Evolutionary conservation across 2,888 invertebrate genomes (phyloP).

Genomic region (Synergus japonicus): DNA sequence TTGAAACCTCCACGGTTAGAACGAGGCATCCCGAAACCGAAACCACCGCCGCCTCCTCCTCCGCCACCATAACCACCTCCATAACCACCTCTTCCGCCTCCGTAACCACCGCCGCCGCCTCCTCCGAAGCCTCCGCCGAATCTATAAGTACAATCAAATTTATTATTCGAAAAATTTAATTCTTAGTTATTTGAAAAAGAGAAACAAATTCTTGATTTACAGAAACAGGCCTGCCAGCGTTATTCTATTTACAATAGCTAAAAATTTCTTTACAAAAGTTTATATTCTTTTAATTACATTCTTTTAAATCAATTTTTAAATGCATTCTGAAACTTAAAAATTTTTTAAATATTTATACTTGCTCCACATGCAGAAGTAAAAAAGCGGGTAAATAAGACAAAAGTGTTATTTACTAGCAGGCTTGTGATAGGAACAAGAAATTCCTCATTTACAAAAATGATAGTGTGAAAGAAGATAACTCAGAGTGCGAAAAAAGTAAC

Average conservation of each 20-base stretch:
- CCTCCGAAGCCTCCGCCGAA: slow-evolving; percentile 73
- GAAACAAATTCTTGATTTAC: background rate
- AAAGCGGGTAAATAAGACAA: background rate
- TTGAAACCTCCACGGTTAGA: slow-evolving; percentile 78
- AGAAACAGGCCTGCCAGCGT: background rate
- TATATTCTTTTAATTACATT: background rate
- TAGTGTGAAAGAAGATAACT: slow-evolving; percentile 8
- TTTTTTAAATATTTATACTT: background rate
- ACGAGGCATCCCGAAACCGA: slow-evolving; percentile 76
- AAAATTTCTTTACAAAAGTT: too few relatives aligned
- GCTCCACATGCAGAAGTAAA: background rate
- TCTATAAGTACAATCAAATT: slow-evolving; percentile 54
- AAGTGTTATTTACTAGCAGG: background rate
- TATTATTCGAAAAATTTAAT: slow-evolving; percentile 16
- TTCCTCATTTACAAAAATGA: background rate
- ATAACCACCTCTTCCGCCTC: slow-evolving; percentile 65
- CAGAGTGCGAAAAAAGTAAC: background rate
- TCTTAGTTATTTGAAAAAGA: background rate
- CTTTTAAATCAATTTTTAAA: background rate
- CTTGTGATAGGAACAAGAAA: slow-evolving; percentile 4
- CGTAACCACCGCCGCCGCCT: slow-evolving; percentile 69
- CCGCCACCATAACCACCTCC: slow-evolving; percentile 67
- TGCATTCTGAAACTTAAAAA: background rate
- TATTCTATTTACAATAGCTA: too few relatives aligned
- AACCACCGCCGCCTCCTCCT: slow-evolving; percentile 72